phyloP scores from a whole-genome alignment of 2,888 invertebrate species.

The Nemoura dubitans region DNA sequence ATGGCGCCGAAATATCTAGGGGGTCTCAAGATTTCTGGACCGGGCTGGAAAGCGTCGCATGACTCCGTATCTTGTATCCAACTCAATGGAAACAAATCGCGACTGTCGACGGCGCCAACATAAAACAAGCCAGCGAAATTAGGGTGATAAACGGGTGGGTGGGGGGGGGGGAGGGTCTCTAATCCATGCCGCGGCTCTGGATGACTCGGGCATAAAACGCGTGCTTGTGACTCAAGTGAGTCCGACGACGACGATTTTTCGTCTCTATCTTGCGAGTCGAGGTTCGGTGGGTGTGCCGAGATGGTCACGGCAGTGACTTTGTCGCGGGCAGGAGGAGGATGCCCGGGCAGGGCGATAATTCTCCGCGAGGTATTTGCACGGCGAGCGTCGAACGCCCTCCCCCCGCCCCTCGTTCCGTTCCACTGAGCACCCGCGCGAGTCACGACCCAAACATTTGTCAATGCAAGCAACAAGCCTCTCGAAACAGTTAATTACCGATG shows the following conservation, averaged over 20 bases:
- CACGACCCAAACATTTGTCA: conserved; percentile 1
- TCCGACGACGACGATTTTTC: not conserved
- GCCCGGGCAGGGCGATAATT: not conserved
- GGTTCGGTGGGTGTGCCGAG: not conserved
- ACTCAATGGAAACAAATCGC: conserved; percentile 35
- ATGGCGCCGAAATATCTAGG: not conserved
- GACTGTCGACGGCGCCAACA: conserved; percentile 30
- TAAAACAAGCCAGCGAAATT: conserved; percentile 36
- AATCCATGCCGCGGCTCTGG: not conserved
- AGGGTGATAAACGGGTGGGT: conserved; percentile 28
- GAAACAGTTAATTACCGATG: conserved; percentile 14
- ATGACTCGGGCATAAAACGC: not conserved
- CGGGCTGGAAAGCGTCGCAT: not conserved
- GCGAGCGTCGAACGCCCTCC: not conserved
- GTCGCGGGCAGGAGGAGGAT: not conserved
- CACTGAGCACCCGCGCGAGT: not conserved
- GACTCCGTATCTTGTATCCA: not conserved
- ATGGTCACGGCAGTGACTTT: not conserved
- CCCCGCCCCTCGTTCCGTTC: not conserved
- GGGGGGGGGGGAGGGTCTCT: not conserved
- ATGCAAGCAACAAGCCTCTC: not conserved
- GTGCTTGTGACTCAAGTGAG: not conserved
- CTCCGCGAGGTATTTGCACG: not conserved
- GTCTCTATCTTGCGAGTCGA: not conserved
- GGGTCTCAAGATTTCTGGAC: not conserved